Conservation (phyloP, 2,797 vertebrate species). For the Cyclura pinguis region DNA sequence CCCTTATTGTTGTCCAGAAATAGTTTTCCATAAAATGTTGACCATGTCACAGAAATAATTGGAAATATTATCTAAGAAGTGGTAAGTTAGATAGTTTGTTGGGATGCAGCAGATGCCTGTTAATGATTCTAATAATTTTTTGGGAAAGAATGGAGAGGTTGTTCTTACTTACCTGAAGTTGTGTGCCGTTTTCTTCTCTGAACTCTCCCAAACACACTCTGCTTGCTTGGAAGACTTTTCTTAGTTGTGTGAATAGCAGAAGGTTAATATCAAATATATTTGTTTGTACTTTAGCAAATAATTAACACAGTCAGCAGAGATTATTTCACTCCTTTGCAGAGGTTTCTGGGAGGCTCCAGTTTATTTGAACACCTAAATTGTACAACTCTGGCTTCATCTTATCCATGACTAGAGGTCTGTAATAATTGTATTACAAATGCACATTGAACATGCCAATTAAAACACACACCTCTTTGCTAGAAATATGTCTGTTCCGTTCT, state of each 20-base stretch:
- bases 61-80: background rate
- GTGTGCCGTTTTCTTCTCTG: constrained; percentile 29
- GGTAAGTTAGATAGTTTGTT: background rate
- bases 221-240: constrained; percentile 1
- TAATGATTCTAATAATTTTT: background rate
- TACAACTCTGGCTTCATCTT: background rate
- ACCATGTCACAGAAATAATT: background rate
- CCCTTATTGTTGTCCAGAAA: background rate
- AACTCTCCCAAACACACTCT: background rate
- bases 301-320: constrained; percentile 61
- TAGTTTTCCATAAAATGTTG: background rate
- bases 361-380: constrained; percentile 54
- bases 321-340: constrained; percentile 4
- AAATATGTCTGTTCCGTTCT: background rate
- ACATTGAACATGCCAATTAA: too few relatives aligned
- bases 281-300: constrained; percentile 63
- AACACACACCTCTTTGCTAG: background rate
- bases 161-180: constrained; percentile 72
- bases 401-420: background rate
- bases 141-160: background rate
- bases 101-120: background rate
- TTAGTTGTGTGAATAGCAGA: background rate
- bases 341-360: constrained; percentile 54
- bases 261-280: constrained; percentile 3
- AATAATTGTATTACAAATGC: too few relatives aligned